Evolutionary conservation across 2,888 invertebrate species (phyloP), one percentile per base, ranked within the genome.

Genomic region (Lomographa bimaculata): DNA sequence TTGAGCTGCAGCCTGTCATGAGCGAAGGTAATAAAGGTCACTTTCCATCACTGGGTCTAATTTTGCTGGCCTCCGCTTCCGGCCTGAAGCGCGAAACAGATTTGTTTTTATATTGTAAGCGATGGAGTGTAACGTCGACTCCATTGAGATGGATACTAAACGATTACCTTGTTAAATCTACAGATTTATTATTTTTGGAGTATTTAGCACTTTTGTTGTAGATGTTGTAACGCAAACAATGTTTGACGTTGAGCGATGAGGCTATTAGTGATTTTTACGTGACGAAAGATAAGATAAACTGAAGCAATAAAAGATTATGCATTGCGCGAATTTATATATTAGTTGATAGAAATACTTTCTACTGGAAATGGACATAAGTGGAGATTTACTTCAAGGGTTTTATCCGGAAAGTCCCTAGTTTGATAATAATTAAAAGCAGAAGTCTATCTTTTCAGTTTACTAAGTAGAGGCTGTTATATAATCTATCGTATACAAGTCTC

Each of bases 201-300:
- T 34, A 24, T 27, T 41, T 36, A 16, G 16, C n/a, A 7, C 20
- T 18, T 36, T 35, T 21, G 25, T 24, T 46, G 33, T 26, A 34
- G 21, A 28, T 29, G 16, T 33, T 36, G 32, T 23, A 44, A 24
- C 23, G 25, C 29, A 53, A 43, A 50, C 38, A 53, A 7, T 34
- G 20, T 19, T 46, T 47, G 49, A 54, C 54, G 36, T 49, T 50
- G 54, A 51, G 27, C 28, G 54, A 54, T 54, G 46, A 36, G 45
- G 38, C 4, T 2, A 14, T 33, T 36, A 33, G 39, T 48, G 44
- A 46, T 50, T 50, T 38, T 48, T 29, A 46, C 33, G 17, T 34
- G 33, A 38, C 28, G 39, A 40, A 28, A 35, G 54, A 51, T 54
- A 49, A 54, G 50, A 50, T 46, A 37, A 36, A 8, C 2, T 35